Evolutionary conservation across 2,797 vertebrate species (phyloP), one percentile per base, ranked within the genome.

Genomic region (Emydoidea blandingii): DNA sequence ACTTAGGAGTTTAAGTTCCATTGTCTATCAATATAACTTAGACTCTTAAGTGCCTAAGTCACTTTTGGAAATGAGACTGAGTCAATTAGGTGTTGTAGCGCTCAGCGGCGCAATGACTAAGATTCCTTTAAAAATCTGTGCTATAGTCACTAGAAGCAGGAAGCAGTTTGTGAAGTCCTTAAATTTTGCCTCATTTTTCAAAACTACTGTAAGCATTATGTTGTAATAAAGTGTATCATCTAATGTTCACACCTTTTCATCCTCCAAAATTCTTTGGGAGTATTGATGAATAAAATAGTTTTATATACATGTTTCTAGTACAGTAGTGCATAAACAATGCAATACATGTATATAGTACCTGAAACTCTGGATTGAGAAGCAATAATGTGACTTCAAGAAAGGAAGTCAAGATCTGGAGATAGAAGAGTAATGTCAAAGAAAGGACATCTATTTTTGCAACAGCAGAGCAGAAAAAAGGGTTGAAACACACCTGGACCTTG

Each of bases 401-500:
- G 49, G 80, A 62, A 81, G 29, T 29, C 87, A 78, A 82, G 92
- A 91, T 83, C 6, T 2, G 8, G 0, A 41, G 59, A 4, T 44
- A 16, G 53, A 84, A 53, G 8, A 14, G n/a, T 76, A 88, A 76
- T 74, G 81, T 53, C 85, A 23, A 84, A 86, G 93, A 65, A 54
- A 44, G 14, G 12, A 53, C 23, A 15, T 54, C 2, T 90, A 16
- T 52, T 12, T 91, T 89, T 49, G 15, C n/a, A 54, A 1, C 41
- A 5, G 2, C 34, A 59, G 52, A 89, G 80, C 27, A 9, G 49
- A n/a, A 57, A 87, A 62, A 83, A 57, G 44, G 78, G 14, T 92
- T 93, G 90, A 87, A 91, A 88, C 90, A 92, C 87, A 59, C 72
- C 89, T 95, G 89, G 91, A 57, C 27, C 79, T 83, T 2, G 31